Percentiles rank a stretch among this genome's conserved stretches.
Evolutionary conservation across 2,113 vertebrate species (phyloP).

Genomic region (Cyprinus carpio): DNA sequence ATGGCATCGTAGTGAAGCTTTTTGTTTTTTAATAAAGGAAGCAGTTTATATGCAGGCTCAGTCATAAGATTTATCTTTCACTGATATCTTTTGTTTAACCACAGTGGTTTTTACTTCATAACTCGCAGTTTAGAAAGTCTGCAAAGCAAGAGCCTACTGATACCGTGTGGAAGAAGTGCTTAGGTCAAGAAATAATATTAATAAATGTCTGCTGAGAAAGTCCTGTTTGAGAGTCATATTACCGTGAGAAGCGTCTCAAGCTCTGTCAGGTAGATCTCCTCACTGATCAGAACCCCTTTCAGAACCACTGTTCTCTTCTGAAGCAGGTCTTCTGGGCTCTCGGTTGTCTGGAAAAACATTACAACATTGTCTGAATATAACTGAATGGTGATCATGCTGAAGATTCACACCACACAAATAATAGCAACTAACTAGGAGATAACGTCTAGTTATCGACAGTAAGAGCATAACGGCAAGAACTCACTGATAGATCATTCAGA

Average conservation of each 20-base stretch:
- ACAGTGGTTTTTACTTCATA: not conserved
- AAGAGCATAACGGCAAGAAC: not conserved
- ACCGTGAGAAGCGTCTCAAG: constrained; percentile 76
- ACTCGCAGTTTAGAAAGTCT: not conserved
- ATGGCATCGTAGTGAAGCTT: not conserved
- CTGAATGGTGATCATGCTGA: not conserved
- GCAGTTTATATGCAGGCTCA: not conserved
- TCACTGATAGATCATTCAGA: not conserved
- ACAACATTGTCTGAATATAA: not conserved
- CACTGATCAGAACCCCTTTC: constrained; percentile 69
- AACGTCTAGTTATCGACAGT: not conserved
- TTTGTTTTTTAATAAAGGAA: not conserved
- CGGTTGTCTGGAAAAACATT: constrained; percentile 54
- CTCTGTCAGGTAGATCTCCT: constrained; percentile 75
- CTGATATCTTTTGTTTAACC: not conserved
- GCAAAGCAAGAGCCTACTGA: not conserved
- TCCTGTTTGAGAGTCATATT: not conserved
- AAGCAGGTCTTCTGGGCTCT: constrained; percentile 65
- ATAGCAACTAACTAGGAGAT: not conserved
- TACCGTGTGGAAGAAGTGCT: not conserved
- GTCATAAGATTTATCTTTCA: not conserved
- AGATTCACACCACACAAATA: not conserved
- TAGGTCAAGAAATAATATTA: not conserved
- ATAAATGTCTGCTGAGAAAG: not conserved
- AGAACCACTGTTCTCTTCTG: constrained; percentile 70